Percentiles rank a stretch among this genome's conserved stretches.
phyloP scores from a whole-genome alignment of 2,797 vertebrate genomes.

The Gorsachius magnificus region DNA sequence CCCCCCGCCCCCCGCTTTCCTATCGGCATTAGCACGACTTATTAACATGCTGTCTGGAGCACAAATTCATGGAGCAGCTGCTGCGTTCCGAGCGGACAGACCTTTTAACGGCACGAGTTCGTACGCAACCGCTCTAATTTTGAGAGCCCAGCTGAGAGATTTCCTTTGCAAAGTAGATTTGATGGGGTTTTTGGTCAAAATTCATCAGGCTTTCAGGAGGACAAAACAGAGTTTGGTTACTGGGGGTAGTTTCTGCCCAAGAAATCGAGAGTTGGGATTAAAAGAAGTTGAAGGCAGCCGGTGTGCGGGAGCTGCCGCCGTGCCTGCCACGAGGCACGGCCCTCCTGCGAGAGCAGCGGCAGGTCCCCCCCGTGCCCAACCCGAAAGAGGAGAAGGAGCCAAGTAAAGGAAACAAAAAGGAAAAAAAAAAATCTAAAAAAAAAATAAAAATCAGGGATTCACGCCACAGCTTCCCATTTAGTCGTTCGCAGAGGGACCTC shows the following conservation, averaged over 20 bases:
- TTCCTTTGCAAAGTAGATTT: neutral
- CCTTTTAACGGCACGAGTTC: neutral
- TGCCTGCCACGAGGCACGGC: neutral
- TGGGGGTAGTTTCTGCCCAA: neutral
- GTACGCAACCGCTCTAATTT: neutral
- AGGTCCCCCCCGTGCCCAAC: neutral
- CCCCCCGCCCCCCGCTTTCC: neutral
- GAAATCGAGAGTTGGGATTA: neutral
- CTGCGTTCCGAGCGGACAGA: neutral
- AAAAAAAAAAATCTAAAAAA: neutral
- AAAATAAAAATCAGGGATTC: neutral
- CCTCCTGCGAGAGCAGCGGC: neutral
- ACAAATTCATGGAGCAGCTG: neutral
- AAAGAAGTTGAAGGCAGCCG: neutral
- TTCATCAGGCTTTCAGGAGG: neutral
- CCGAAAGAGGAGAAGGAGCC: neutral
- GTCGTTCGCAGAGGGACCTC: neutral
- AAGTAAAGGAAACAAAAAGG: neutral
- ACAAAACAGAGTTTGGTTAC: neutral
- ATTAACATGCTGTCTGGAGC: neutral
- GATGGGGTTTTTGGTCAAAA: neutral
- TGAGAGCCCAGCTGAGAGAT: neutral
- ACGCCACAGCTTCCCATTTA: neutral
- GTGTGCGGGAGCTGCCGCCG: rapidly evolving
- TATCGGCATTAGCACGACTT: neutral